Evolutionary conservation across 2,113 vertebrate species (phyloP).

Genomic region (Onychorhynchus coronatus): DNA sequence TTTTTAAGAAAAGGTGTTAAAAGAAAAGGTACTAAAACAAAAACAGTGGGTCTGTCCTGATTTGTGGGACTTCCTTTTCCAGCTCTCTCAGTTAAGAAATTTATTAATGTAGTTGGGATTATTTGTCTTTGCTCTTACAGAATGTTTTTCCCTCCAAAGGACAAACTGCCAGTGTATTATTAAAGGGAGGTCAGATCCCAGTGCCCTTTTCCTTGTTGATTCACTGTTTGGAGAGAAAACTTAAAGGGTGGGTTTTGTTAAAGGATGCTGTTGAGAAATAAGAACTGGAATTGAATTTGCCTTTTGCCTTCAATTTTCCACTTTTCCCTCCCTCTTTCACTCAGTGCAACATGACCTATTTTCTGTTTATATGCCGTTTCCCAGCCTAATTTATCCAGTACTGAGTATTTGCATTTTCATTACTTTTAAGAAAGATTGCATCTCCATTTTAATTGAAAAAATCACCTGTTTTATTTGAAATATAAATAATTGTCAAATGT

Average conservation of each 20-base stretch:
- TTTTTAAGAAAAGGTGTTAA: neutral
- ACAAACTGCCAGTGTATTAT: neutral
- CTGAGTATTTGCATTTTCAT: conserved; percentile 35
- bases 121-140: conserved; percentile 33
- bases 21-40: neutral
- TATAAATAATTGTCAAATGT: neutral
- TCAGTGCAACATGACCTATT: conserved; percentile 23
- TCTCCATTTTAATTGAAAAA: conserved; percentile 44
- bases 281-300: conserved; percentile 3
- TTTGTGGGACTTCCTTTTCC: neutral
- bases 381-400: neutral
- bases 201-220: conserved; percentile 11
- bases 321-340: neutral
- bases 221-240: conserved; percentile 38
- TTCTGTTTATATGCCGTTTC: conserved; percentile 22
- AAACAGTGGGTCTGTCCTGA: neutral
- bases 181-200: neutral
- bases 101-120: neutral
- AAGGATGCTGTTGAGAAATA: neutral
- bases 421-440: conserved; percentile 28
- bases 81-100: neutral
- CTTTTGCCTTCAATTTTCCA: neutral
- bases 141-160: conserved; percentile 21
- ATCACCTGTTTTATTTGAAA: conserved; percentile 24
- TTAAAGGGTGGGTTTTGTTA: neutral